Base-by-base conservation (phyloP, 2,888 invertebrate genomes). In the Alviniconcha strummeri region DNA sequence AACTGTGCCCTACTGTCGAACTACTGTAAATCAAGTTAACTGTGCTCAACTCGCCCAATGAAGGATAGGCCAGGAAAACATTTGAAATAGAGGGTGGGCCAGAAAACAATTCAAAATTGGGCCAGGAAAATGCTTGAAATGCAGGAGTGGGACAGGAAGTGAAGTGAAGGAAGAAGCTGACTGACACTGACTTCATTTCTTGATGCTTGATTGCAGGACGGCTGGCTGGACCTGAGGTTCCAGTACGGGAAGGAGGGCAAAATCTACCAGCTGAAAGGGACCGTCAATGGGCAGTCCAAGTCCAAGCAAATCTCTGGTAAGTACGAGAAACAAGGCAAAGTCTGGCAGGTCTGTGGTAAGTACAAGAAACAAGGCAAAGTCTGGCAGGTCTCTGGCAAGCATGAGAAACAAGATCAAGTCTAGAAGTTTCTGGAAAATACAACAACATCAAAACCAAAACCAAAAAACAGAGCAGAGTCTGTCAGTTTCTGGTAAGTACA, bases 141-240 rank as follows among this genome's bases (percentile, higher is more conserved):
- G 36, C 36, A 36, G 36, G 36, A 36, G 36, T 36, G 36, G 36
- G 36, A 36, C 36, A 36, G 36, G 36, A 36, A 36, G 3, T 3
- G 36, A 36, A 36, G 36, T 36, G 36, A 36, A 36, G 36, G 36
- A 36, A 36, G 36, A 36, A 36, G 36, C 3, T 36, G 36, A 36
- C 36, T 36, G 36, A 36, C 36, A 0, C 36, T 36, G 36, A 36
- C 36, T 36, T 36, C 36, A 36, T 36, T 36, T 36, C 36, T 36
- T 36, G 36, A 36, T 36, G 36, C 36, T 64, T 72, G 13, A 74
- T 69, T 57, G 4, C 84, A 86, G 86, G 60, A 80, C 78, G 86
- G 84, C 55, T 84, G 84, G 85, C 77, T 82, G 19, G n/a, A 80
- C 17, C 19, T 86, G 0, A 78, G 57, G 13, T 77, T 86, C 11